A percentile compares a stretch with the other conserved stretches of the same genome.
phyloP scores from a whole-genome alignment of 2,797 vertebrate species.

The Acrossocheilus wenchowensis region DNA sequence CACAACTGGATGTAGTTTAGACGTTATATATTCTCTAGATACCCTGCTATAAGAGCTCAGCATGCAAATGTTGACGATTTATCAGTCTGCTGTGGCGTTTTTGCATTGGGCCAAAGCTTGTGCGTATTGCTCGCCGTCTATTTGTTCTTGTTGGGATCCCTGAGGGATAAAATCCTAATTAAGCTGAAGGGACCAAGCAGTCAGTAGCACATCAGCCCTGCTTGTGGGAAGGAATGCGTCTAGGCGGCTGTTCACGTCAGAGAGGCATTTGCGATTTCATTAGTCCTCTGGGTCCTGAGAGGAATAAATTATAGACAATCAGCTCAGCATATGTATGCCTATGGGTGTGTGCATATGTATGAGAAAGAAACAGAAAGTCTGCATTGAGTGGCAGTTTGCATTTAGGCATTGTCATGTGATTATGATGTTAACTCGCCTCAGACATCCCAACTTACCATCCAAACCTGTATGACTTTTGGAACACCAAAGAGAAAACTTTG shows the following conservation, averaged over 20 bases:
- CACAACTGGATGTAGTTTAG: background rate
- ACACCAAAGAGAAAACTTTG: background rate
- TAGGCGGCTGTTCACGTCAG: constrained; percentile 56
- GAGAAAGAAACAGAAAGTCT: background rate
- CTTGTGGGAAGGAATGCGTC: constrained; percentile 67
- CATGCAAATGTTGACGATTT: constrained; percentile 24
- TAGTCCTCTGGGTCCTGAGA: constrained; percentile 74
- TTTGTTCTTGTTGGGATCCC: constrained; percentile 67
- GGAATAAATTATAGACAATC: constrained; percentile 78
- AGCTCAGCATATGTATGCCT: constrained; percentile 67
- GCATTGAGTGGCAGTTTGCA: constrained; percentile 49
- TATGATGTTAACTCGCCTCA: background rate
- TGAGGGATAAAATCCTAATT: constrained; percentile 75
- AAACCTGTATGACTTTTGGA: background rate
- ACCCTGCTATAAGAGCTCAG: background rate
- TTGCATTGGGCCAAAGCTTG: constrained; percentile 41
- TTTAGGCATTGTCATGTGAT: constrained; percentile 19
- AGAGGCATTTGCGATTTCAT: constrained; percentile 74
- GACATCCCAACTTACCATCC: background rate
- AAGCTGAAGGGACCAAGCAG: constrained; percentile 74
- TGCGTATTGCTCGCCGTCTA: constrained; percentile 57
- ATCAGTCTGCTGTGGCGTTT: constrained; percentile 15
- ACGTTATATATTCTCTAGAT: constrained; percentile 12
- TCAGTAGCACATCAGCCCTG: constrained; percentile 56
- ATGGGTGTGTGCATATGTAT: constrained; percentile 45